Evolutionary conservation across 2,797 vertebrate species (phyloP), one percentile per base, ranked within the genome.

Genomic region (Mastacembelus armatus): DNA sequence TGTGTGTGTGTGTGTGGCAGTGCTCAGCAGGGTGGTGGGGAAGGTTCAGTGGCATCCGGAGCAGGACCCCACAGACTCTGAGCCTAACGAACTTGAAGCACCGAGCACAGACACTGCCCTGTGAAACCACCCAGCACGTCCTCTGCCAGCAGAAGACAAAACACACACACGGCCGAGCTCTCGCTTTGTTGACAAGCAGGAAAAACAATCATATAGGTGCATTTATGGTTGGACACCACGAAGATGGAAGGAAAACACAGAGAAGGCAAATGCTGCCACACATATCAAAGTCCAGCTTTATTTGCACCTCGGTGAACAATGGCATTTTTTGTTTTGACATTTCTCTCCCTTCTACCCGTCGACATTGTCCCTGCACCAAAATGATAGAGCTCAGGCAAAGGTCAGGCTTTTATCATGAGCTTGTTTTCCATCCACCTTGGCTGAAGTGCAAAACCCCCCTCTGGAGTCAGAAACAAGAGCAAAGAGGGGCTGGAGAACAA

Each of bases 321-420:
- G 71, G 15, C 48, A 59, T 89, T 85, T n/a, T 78, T 66, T 74
- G 59, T 71, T 71, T 71, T 81, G 78, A 80, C 85, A 74, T 87
- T 82, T 83, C 50, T 77, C 69, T 80, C 50, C 30, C 45, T 59
- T 62, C 64, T 42, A 43, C 19, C 57, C 55, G 59, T 69, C 43
- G 51, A 60, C 70, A 57, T 63, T 54, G 67, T 85, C 71, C 69
- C 78, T 54, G 62, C 71, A 83, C 76, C 59, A 71, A 62, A 75
- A 83, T 76, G 78, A 86, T 75, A 83, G 74, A 78, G 67, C 40
- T 44, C 35, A 64, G 63, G 63, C 70, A 87, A 89, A 89, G 88
- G 87, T 88, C 83, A 87, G 85, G 62, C 81, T 85, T 85, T 89
- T 80, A 88, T 88, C 82, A 77, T 43, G 29, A 72, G 74, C 67